Base-by-base conservation (phyloP, 2,113 vertebrate genomes). In the Coturnix japonica region DNA sequence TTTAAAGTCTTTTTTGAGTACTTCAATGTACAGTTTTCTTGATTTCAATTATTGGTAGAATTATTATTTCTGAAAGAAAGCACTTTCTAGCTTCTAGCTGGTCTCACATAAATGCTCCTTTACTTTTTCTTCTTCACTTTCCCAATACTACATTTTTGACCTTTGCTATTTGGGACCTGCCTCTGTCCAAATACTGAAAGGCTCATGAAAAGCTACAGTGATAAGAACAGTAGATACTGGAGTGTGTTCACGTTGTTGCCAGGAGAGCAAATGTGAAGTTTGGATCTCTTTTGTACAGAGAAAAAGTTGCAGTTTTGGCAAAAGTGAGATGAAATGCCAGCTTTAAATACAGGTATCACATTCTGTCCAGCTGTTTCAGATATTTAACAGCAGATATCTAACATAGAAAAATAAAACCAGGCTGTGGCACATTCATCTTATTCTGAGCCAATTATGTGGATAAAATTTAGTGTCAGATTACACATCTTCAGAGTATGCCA, bases 401-500 rank as follows among this genome's bases (percentile, higher is more conserved):
- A 47, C 13, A 82, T 33, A 78, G 33, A 43, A 69, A 82, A 92
- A 6, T 7, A 80, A 69, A 63, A 51, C 56, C 18, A 64, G 67
- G 2, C 20, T 60, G 2, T 6, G 70, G 33, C 76, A 64, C 35
- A 64, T 73, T 85, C 60, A 67, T 54, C 46, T 79, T 77, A 70
- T 25, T 79, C 59, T 75, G 9, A 54, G 84, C 81, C 59, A 67
- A 47, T 76, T 84, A 73, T 51, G 9, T n/a, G 18, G 78, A 89
- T 90, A 84, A 86, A 86, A 90, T 89, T 54, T 54, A 23, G 87
- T 85, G 43, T 82, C 69, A 53, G 6, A 51, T 94, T 87, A 43
- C 26, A 47, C n/a, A 33, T 85, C 37, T 87, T 91, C 39, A 31
- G 51, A 13, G 11, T 41, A 5, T 44, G 39, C 71, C 31, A 85